Evolutionary conservation across 2,797 vertebrate species (phyloP), one percentile per base, ranked within the genome.

Genomic region (Artibeus lituratus): DNA sequence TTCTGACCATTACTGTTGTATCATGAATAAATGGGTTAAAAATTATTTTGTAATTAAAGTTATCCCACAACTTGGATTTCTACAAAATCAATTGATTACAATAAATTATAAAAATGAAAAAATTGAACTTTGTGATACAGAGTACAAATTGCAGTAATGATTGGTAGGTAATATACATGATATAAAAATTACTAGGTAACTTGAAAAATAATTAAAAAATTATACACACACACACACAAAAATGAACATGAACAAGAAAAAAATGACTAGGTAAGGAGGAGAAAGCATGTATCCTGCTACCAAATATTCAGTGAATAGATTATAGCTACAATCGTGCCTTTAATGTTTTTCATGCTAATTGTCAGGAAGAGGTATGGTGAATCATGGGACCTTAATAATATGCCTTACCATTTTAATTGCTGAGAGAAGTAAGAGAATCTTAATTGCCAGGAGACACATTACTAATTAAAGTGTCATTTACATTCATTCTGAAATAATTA

Each of bases 391-490:
- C 95, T 98, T 98, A 98, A 98, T 98, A 98, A 98, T 97, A 97
- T 96, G 81, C 95, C 96, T 96, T 98, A 97, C 97, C 97, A 97
- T 98, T 98, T 98, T 98, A 98, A 98, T 98, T 98, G 98, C 97
- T 97, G 69, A 96, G 96, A 97, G 96, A 98, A 98, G 96, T 93
- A 97, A 97, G 94, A 98, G 93, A 98, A 97, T 98, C 96, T 97
- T 98, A 98, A 98, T 98, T 98, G 98, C 97, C 87, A 95, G 95
- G 95, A 97, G 97, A 97, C 77, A 86, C 96, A 97, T 98, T 97
- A 95, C 96, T 98, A 98, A 99, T 98, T 98, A 98, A 98, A 84
- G 51, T 98, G 96, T 98, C 98, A 98, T 98, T 98, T 98, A 95
- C 90, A 97, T 98, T 98, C 97, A 97, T 97, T 98, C 93, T 96